phyloP scores from a whole-genome alignment of 2,888 invertebrate species.

The Osmoderma eremita region DNA sequence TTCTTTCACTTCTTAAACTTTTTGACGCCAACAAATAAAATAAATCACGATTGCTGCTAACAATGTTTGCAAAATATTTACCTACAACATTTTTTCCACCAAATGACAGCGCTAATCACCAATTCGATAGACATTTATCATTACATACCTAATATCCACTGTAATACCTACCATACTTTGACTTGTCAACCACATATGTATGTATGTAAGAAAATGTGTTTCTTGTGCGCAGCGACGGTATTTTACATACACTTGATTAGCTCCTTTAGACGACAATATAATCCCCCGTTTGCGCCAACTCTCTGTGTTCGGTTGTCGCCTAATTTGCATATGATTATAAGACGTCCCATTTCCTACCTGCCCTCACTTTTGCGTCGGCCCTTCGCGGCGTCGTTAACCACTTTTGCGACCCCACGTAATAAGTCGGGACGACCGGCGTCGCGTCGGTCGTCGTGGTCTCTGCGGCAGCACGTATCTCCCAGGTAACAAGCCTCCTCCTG shows the following conservation, averaged over 20 bases:
- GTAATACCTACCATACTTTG: too few species aligned
- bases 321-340: conserved; percentile 58
- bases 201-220: too few species aligned
- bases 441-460: conserved; percentile 4
- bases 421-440: conserved; percentile 17
- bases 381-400: conserved; percentile 41
- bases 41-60: too few species aligned
- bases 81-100: too few species aligned
- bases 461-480: conserved; percentile 47
- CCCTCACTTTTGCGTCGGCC: conserved; percentile 55
- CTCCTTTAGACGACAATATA: conserved; percentile 1
- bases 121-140: too few species aligned
- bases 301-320: conserved; percentile 40
- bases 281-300: conserved; percentile 2
- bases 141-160: too few species aligned
- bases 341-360: conserved; percentile 53
- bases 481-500: conserved; percentile 59
- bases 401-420: conserved; percentile 29
- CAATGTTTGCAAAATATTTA: too few species aligned
- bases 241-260: not conserved
- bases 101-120: too few species aligned
- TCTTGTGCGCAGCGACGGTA: too few species aligned
- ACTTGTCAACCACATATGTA: too few species aligned
- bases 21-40: too few species aligned
- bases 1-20: too few species aligned